Conservation (phyloP, 30 jellyfish, hydroid and myxozoan genomes). For the Aurelia aurita complex sp. Pacific region DNA sequence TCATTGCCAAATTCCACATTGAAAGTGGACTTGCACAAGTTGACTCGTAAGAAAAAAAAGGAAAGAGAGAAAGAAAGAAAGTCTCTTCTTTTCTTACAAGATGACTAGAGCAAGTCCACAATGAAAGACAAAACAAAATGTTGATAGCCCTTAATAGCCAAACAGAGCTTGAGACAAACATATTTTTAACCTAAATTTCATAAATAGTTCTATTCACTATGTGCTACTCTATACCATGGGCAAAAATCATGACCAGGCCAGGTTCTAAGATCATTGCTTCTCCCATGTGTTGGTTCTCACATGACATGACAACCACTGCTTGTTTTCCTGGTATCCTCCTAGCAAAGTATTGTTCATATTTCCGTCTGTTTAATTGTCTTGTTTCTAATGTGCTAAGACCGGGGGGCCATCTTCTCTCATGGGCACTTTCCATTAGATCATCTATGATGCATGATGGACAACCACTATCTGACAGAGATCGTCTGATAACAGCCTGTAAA, state of each 20-base stretch:
- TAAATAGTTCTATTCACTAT: neutral
- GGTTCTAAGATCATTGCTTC: slow-evolving; percentile 91
- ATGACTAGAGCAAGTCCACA: no score
- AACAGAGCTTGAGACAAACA: no score
- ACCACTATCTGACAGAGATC: slow-evolving; percentile 96
- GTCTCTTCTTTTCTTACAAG: no score
- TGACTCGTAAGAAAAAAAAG: no score
- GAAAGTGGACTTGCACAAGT: no score
- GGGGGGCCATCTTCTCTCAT: slow-evolving; percentile 99
- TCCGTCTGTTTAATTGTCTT: slow-evolving; percentile 93
- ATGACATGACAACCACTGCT: slow-evolving; percentile 99
- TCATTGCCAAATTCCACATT: no score
- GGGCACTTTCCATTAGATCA: slow-evolving; percentile 96
- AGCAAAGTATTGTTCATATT: slow-evolving; percentile 96
- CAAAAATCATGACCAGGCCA: slow-evolving; percentile 97
- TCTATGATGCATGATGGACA: slow-evolving; percentile 94
- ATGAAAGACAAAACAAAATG: no score
- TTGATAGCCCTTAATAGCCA: no score
- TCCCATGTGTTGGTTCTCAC: slow-evolving; percentile 98
- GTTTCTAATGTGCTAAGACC: slow-evolving; percentile 97
- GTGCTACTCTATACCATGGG: slow-evolving; percentile 93
- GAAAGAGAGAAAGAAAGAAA: no score
- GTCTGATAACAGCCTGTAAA: slow-evolving; percentile 92
- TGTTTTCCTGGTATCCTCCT: slow-evolving; percentile 98
- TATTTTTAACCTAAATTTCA: no score